Base-by-base conservation (phyloP, 2,797 vertebrate genomes). In the Paguma larvata region DNA sequence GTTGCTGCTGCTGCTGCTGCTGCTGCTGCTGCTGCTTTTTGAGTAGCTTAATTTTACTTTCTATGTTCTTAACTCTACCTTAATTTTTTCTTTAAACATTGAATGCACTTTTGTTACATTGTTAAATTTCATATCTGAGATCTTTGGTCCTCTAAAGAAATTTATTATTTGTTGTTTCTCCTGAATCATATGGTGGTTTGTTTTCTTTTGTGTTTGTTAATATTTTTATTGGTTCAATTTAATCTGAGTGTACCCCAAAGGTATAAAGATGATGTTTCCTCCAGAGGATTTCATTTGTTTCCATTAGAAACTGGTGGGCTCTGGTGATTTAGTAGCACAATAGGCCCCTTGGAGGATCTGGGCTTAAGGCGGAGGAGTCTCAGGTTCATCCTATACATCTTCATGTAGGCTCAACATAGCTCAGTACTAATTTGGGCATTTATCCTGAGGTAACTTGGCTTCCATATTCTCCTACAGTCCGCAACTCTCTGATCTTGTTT, bases 181-280 rank as follows among this genome's bases (percentile, higher is more conserved):
- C 6, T 59, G 41, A 96, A 79, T 89, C 7, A 11, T 72, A 25
- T 78, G 19, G 68, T 62, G n/a, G 21, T 75, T 80, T 94, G 9
- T 70, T 86, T 63, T 21, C 48, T 83, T 65, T 27, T 75, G 27
- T 94, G 11, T 79, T 89, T 70, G 16, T 65, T 93, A 94, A 79
- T 96, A 86, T 96, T 91, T 91, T 92, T 96, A 56, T 80, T 87
- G 83, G n/a, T 84, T 86, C n/a, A 70, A 27, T 53, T 65, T 84
- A 95, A 79, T 92, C 51, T 51, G 18, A 91, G 19, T 65, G 10
- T 11, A 93, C 34, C 30, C 27, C 25, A 51, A 38, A 46, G 56
- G 30, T 10, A 9, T 89, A 85, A 91, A 89, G 44, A 89, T 97
- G 91, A 72, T 83, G 23, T 86, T 94, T 95, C 27, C 38, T 97